Conservation (phyloP, 2,888 invertebrate species). For the Drosophila neonasuta region DNA sequence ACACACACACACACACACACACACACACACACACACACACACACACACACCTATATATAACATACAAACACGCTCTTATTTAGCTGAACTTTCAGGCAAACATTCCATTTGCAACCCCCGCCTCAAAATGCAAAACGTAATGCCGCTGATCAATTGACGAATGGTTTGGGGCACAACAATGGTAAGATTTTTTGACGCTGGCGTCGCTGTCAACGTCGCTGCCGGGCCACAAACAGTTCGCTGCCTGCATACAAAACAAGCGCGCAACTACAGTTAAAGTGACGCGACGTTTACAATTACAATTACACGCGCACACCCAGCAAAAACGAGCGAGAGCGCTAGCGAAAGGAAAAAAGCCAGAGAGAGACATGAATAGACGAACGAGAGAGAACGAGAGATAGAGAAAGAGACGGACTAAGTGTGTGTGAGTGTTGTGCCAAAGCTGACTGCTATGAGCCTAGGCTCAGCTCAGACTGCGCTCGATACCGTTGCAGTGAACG, state of each 20-base stretch:
- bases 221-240: slow-evolving; percentile 41
- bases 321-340: slow-evolving; percentile 25
- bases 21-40: no score
- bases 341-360: neutral
- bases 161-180: slow-evolving; percentile 39
- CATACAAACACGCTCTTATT: slow-evolving; percentile 30
- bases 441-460: slow-evolving; percentile 69
- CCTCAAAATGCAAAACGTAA: slow-evolving; percentile 70
- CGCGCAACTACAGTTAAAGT: slow-evolving; percentile 50
- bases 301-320: slow-evolving; percentile 34
- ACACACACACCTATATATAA: slow-evolving; percentile 44
- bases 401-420: slow-evolving; percentile 18
- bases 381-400: slow-evolving; percentile 5
- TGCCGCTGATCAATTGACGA: slow-evolving; percentile 67
- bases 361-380: neutral
- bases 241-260: slow-evolving; percentile 67
- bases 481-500: slow-evolving; percentile 62
- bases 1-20: no score
- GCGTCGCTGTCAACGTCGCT: slow-evolving; percentile 26
- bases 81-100: slow-evolving; percentile 62
- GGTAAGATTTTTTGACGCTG: slow-evolving; percentile 25
- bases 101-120: slow-evolving; percentile 72
- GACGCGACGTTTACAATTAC: slow-evolving; percentile 46
- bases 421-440: slow-evolving; percentile 36
- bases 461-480: slow-evolving; percentile 29